These are phyloP conservation scores for Lichenostomus cassidix DNA, from an alignment of 2,113 vertebrate species.

Conservation along the genomic window DNA sequence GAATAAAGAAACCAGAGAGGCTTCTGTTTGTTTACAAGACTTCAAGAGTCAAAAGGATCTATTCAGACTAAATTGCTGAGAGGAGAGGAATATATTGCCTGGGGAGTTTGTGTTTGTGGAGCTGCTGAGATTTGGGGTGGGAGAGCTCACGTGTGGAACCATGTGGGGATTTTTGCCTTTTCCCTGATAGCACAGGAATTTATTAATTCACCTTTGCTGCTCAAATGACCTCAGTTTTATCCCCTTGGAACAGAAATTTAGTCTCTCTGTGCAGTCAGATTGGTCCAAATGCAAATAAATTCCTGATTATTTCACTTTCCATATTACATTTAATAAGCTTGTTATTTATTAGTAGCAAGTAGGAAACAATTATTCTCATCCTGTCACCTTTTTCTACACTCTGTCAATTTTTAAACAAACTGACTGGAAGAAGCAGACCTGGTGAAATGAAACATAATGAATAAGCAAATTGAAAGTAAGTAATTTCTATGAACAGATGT, in stretches of 20 bases:
- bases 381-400: background rate
- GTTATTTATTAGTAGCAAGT: background rate
- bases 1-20: constrained; percentile 19
- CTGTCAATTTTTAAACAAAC: background rate
- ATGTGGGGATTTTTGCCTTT: accelerated
- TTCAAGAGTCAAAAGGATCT: background rate
- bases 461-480: background rate
- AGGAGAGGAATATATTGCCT: background rate
- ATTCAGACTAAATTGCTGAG: constrained; percentile 8
- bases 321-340: background rate
- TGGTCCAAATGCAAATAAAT: background rate
- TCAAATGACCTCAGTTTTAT: background rate
- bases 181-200: background rate
- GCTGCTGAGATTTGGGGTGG: background rate
- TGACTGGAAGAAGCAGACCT: background rate
- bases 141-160: background rate
- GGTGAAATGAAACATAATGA: background rate
- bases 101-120: background rate
- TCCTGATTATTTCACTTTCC: background rate
- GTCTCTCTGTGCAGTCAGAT: background rate
- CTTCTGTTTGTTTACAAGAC: constrained; percentile 33
- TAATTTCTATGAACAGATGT: background rate
- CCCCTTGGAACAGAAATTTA: background rate
- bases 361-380: background rate
- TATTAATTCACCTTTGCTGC: background rate